Conservation (phyloP, 2,113 vertebrate species). For the Forbesichthys papilliferus region DNA sequence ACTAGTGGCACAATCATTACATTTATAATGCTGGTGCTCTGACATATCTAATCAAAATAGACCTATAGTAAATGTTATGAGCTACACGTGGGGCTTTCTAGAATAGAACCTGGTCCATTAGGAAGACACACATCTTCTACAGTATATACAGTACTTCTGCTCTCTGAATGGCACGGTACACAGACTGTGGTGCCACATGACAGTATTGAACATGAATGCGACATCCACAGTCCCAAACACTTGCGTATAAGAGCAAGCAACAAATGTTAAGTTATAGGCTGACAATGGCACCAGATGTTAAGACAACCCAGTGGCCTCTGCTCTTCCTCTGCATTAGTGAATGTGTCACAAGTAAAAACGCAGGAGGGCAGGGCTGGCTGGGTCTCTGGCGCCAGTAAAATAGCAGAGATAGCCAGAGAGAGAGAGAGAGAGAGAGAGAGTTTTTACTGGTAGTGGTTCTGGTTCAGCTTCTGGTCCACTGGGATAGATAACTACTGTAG, state of each 20-base stretch:
- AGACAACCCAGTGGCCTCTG: slow-evolving; percentile 40
- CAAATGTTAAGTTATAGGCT: slow-evolving; percentile 40
- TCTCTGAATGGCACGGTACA: neutral
- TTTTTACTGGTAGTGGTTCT: slow-evolving; percentile 24
- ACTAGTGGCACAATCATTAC: too few relatives aligned
- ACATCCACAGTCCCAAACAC: slow-evolving; percentile 27
- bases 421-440: slow-evolving; percentile 9
- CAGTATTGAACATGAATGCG: neutral
- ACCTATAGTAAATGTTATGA: too few relatives aligned
- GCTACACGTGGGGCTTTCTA: too few relatives aligned
- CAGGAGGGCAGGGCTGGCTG: slow-evolving; percentile 21
- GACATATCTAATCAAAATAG: too few relatives aligned
- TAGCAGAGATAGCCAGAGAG: slow-evolving; percentile 19
- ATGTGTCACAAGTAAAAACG: slow-evolving; percentile 49
- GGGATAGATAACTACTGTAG: slow-evolving; percentile 30
- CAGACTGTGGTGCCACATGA: neutral
- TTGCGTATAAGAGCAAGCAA: slow-evolving; percentile 21
- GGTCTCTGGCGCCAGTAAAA: slow-evolving; percentile 60
- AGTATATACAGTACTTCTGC: too few relatives aligned
- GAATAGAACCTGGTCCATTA: too few relatives aligned
- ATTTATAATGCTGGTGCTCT: too few relatives aligned
- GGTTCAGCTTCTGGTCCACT: slow-evolving; percentile 34
- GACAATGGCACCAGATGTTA: slow-evolving; percentile 45
- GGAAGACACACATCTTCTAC: too few relatives aligned
- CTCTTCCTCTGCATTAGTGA: slow-evolving; percentile 55